phyloP scores from a whole-genome alignment of 2,888 invertebrate genomes.

The Seira musarum region DNA sequence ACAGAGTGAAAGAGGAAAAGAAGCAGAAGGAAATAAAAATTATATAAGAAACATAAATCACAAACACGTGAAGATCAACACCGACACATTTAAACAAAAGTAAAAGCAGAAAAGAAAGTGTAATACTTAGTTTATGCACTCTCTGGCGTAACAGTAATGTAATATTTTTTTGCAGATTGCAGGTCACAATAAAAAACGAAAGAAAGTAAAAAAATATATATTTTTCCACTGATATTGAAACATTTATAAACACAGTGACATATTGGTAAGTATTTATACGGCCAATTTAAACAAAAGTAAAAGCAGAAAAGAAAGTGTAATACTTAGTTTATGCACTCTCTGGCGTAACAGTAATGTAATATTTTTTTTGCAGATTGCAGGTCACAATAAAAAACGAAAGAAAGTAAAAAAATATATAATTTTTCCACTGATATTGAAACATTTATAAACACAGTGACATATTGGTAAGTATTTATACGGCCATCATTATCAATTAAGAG shows the following conservation, averaged over 20 bases:
- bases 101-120: no score
- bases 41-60: constrained; percentile 16
- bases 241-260: constrained; percentile 21
- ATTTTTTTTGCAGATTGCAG: constrained; percentile 39
- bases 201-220: constrained; percentile 20
- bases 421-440: constrained; percentile 31
- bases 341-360: no score
- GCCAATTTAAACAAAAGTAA: constrained; percentile 47
- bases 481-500: constrained; percentile 55
- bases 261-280: no score
- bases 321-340: no score
- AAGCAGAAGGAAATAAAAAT: constrained; percentile 8
- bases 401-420: constrained; percentile 20
- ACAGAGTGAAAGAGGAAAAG: constrained; percentile 9
- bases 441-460: constrained; percentile 22
- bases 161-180: constrained; percentile 33
- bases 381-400: constrained; percentile 43
- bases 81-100: no score
- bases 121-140: no score
- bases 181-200: constrained; percentile 35
- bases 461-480: no score
- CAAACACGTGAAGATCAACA: no score
- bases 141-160: no score
- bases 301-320: no score
- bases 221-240: constrained; percentile 32